Base-by-base conservation (phyloP, 2,888 invertebrate species). In the Himalopsyche kuldschensis region DNA sequence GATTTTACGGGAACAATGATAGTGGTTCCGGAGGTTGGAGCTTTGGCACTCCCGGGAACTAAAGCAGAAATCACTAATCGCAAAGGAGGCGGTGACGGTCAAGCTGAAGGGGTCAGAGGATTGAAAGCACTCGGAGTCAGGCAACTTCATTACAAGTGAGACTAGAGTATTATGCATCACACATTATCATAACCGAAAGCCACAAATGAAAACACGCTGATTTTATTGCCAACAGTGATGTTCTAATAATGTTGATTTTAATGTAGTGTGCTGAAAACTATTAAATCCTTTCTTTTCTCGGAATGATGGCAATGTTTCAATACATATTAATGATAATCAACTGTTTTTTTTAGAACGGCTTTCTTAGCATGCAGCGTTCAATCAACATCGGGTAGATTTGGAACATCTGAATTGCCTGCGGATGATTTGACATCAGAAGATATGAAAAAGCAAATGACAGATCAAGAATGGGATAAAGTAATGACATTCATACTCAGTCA, bases 1-100 rank as follows among this genome's bases (percentile, higher is more conserved):
- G 98, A 98, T 89, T 98, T 99, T 89, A 98, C 97, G 0, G 99
- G 99, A 20, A 97, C 98, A 0, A 91, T 99, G 20, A 98, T 99
- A 88, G 99, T 99, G 1, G 97, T 99, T 0, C 99, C 99, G 0
- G 99, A 99, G 90, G 97, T 99, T 0, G 95, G 96, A 0, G 95
- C 95, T 0, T 89, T 99, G 75, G 94, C 97, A 6, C 89, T 96
- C 86, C 97, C 99, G 0, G 98, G 98, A 3, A 95, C 97, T 0
- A 95, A 95, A 88, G 95, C 97, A 0, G 98, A 99, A 89, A 92
- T 94, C 3, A 94, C 94, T 0, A 94, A 96, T 0, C 95, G 96
- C 81, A 95, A 95, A 87, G 93, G 92, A 3, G 94, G 94, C 82
- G 95, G 95, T 86, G 94, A 95, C 2, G 94, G 95, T 6, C 95